Percentiles rank a stretch among this genome's conserved stretches.
Conservation (phyloP, 2,797 vertebrate genomes). For the Scolopax bukidnonensis region DNA sequence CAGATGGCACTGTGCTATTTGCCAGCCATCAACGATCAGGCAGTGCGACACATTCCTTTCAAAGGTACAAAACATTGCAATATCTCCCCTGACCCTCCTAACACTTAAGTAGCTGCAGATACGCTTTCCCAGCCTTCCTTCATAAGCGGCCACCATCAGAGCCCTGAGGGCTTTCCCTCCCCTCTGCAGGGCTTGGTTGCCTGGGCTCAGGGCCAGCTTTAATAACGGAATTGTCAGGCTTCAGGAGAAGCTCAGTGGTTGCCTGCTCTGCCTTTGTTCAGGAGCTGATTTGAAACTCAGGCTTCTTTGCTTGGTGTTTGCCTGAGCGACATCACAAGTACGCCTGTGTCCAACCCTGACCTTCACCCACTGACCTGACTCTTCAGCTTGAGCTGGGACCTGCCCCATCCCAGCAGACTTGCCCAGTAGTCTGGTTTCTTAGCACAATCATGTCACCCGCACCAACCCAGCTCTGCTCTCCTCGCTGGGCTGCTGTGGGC, state of each 20-base stretch:
- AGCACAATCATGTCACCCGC: background rate
- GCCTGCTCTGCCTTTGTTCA: background rate
- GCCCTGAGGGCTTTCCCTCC: background rate
- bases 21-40: rapidly evolving
- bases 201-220: background rate
- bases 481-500: rapidly evolving
- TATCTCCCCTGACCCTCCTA: background rate
- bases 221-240: background rate
- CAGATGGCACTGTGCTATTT: background rate
- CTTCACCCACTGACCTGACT: background rate
- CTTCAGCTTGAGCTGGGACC: background rate
- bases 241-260: background rate
- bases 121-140: background rate
- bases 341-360: background rate
- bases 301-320: background rate
- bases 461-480: background rate
- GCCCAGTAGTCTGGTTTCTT: background rate
- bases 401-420: background rate
- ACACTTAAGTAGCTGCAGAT: background rate
- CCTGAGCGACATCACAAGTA: background rate
- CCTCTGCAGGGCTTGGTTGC: background rate
- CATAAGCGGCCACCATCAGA: background rate
- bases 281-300: background rate
- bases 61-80: background rate
- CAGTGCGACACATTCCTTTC: rapidly evolving